Evolutionary conservation across 2,797 vertebrate species (phyloP).

Genomic region (Macrochelys suwanniensis): DNA sequence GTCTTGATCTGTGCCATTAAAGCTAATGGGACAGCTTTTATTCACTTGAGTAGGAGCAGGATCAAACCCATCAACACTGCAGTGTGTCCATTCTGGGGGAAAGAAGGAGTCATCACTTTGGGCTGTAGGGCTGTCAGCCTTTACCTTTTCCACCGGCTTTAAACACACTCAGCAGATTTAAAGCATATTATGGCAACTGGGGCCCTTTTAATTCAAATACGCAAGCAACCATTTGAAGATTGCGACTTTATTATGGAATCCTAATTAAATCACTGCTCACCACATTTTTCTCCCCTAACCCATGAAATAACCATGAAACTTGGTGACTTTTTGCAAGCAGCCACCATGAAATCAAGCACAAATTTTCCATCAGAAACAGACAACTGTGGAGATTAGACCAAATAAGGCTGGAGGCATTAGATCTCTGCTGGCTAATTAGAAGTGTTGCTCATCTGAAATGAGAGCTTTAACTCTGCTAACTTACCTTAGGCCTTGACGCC

Average conservation of each 20-base stretch:
- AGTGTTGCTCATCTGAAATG: slow-evolving; percentile 41
- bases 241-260: slow-evolving; percentile 64
- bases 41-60: fast-evolving
- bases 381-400: slow-evolving; percentile 51
- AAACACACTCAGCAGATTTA: not conserved
- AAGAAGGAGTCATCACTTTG: not conserved
- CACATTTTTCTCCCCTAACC: not conserved
- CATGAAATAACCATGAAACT: slow-evolving; percentile 44
- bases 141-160: not conserved
- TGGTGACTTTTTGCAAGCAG: slow-evolving; percentile 68
- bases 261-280: slow-evolving; percentile 72
- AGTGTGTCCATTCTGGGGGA: not conserved
- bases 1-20: fast-evolving
- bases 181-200: slow-evolving; percentile 26
- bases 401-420: slow-evolving; percentile 25
- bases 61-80: not conserved
- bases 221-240: slow-evolving; percentile 54
- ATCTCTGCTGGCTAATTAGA: slow-evolving; percentile 49
- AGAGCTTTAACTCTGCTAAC: slow-evolving; percentile 33
- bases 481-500: not conserved
- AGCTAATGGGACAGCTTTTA: fast-evolving
- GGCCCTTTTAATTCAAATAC: slow-evolving; percentile 27
- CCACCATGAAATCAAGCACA: slow-evolving; percentile 70
- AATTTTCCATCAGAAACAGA: slow-evolving; percentile 65
- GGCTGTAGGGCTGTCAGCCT: not conserved